A percentile compares a stretch with the other conserved stretches of the same genome.
These are phyloP conservation scores for Tubulanus polymorphus DNA, from an alignment of 2,888 invertebrate genomes.

Conservation along the genomic window DNA sequence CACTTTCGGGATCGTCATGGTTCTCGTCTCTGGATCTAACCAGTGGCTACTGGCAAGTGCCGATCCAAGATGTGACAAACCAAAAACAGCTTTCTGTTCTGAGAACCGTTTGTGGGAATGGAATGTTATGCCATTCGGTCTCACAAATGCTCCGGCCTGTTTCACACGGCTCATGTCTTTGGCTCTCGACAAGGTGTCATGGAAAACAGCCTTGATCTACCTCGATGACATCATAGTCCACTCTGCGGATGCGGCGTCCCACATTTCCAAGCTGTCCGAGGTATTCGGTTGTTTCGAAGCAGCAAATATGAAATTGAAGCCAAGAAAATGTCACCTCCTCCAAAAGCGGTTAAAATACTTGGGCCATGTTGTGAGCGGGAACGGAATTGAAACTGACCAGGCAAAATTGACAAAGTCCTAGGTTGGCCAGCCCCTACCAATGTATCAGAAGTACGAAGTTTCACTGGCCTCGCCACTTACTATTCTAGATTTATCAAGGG, in stretches of 20 bases:
- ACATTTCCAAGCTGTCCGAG: slow-evolving; percentile 17
- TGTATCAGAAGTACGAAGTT: slow-evolving; percentile 17
- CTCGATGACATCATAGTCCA: slow-evolving; percentile 23
- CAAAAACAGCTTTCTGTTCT: neutral
- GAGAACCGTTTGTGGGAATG: neutral
- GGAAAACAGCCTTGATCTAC: slow-evolving; percentile 13
- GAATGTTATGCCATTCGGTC: neutral
- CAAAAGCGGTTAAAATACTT: slow-evolving; percentile 15
- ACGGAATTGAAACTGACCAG: slow-evolving; percentile 19
- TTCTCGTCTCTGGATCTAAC: neutral
- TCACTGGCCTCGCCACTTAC: slow-evolving; percentile 22
- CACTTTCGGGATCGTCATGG: no score
- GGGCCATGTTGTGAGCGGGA: slow-evolving; percentile 18
- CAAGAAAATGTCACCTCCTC: slow-evolving; percentile 19
- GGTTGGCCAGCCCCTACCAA: slow-evolving; percentile 18
- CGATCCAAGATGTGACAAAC: neutral
- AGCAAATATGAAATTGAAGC: slow-evolving; percentile 20
- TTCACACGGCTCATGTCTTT: neutral
- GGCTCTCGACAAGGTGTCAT: neutral
- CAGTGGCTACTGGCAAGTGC: neutral
- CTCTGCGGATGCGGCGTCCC: slow-evolving; percentile 13
- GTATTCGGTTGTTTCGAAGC: slow-evolving; percentile 18
- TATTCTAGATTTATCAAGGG: slow-evolving; percentile 19
- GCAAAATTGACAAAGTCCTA: slow-evolving; percentile 19
- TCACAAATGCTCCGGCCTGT: slow-evolving; percentile 1